phyloP scores from a whole-genome alignment of 2,113 vertebrate genomes.

The Mellivora capensis region DNA sequence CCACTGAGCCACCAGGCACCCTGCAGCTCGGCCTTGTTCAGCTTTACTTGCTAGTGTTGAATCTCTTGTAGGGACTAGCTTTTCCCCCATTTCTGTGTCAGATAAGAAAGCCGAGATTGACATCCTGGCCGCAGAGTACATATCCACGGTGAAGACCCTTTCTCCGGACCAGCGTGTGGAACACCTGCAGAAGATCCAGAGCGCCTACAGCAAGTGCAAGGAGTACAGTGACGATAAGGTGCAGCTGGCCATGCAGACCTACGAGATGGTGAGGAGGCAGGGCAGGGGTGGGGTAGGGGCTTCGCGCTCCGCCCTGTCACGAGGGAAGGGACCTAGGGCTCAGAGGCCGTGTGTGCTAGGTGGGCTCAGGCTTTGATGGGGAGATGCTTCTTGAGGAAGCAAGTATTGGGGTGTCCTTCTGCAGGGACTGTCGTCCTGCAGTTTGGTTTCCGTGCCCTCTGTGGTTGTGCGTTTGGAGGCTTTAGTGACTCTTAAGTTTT shows the following conservation, averaged over 20 bases:
- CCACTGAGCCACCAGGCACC: not conserved
- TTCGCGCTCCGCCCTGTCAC: rapidly evolving
- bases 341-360: rapidly evolving
- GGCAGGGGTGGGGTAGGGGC: rapidly evolving
- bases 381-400: rapidly evolving
- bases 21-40: too few species aligned
- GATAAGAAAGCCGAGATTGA: constrained; percentile 98
- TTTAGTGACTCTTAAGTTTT: not conserved
- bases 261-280: constrained; percentile 92
- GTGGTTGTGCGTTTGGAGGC: not conserved
- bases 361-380: not conserved
- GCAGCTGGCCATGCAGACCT: constrained; percentile 99
- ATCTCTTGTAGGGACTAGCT: not conserved
- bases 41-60: not conserved
- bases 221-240: constrained; percentile 99
- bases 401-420: not conserved
- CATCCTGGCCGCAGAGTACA: constrained; percentile 92
- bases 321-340: rapidly evolving
- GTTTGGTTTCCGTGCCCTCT: not conserved
- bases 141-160: constrained; percentile 89
- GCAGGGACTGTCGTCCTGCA: not conserved
- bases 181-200: constrained; percentile 95
- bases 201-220: constrained; percentile 94
- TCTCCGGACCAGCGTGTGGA: constrained; percentile 90
- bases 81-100: constrained; percentile 62